Evolutionary conservation across 2,797 vertebrate genomes (phyloP), one percentile per base, ranked within the genome.

Genomic region (Zalophus californianus): DNA sequence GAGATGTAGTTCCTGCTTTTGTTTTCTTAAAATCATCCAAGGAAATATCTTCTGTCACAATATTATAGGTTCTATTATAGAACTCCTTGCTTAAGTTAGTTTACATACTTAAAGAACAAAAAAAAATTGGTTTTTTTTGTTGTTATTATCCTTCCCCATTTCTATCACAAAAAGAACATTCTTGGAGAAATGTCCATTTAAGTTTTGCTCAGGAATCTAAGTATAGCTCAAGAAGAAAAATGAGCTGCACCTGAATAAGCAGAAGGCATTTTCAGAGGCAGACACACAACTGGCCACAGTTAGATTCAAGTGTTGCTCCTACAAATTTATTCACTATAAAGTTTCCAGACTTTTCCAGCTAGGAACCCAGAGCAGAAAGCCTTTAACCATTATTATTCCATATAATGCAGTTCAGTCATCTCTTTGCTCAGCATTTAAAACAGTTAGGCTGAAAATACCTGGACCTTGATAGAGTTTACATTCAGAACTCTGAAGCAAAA

Each of bases 151-250:
- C 32, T 88, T 80, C 44, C 38, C 44, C 21, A 72, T 58, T 94
- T 88, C 72, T 91, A 58, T 70, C 56, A 94, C 80, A 80, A 58
- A 56, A 20, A 93, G 35, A 92, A 48, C 50, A 64, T 78, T 94
- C 70, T 58, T 48, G 18, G 83, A 95, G 91, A 85, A 94, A 64
- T 77, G 75, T 92, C 88, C 78, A 44, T 32, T 78, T 70, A 66
- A 70, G 41, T 88, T 94, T 86, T 86, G 44, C 89, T 95, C 82
- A 79, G 82, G 12, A 90, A 84, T 86, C 38, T 68, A 75, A 97
- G 44, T 41, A 25, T 23, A 44, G 29, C 20, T 64, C 68, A 86
- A 50, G 72, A 87, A 64, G 87, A 78, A 72, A 77, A 95, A 83
- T 70, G 54, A 80, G 56, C 72, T 70, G 62, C 66, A 83, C 68